Base-by-base conservation (phyloP, 2,113 vertebrate genomes). In the Pyxicephalus adspersus region DNA sequence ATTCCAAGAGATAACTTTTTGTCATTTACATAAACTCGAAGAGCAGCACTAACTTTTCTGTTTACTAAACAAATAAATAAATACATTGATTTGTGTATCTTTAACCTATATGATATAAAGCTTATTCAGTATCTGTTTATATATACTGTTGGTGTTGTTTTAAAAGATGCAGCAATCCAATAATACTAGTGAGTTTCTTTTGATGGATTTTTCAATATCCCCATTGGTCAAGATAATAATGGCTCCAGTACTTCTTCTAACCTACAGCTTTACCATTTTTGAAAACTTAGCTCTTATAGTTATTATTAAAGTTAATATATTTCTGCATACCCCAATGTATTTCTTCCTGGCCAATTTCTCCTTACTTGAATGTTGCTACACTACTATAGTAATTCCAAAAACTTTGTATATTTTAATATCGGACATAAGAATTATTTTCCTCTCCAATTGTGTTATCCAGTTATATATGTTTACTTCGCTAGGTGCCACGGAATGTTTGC, bases 281-380 rank as follows among this genome's bases (percentile, higher is more conserved):
- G 85, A 85, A 18, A 85, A 87, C 29, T 9, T 86, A n/a, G 23
- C n/a, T 16, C 64, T 87, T 18, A 83, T 87, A 51, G 23, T 76
- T 15, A 26, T 86, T 15, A 83, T 76, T 18, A 1, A 0, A 3
- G 29, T 80, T 68, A 81, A 85, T 34, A 5, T 64, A 51, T 70
- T 61, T 64, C 84, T 86, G 13, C 77, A 80, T 1, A 82, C 80
- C 1, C 82, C 84, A 18, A 84, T 84, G 85, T 87, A 86, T 31
- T 84, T 85, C 22, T 88, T 88, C 55, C 81, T 85, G 17, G 25
- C 26, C 50, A 80, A 79, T 23, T 76, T 87, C 3, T 87, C 84
- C 20, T 50, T 83, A 9, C 51, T 84, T 13, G 87, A 86, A 15
- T 76, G 85, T 22, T 84, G 86, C 25, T 85, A 85, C 0, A 84